These are phyloP conservation scores for Mycalesis mineus DNA, from an alignment of 2,888 invertebrate species.

Conservation along the genomic window DNA sequence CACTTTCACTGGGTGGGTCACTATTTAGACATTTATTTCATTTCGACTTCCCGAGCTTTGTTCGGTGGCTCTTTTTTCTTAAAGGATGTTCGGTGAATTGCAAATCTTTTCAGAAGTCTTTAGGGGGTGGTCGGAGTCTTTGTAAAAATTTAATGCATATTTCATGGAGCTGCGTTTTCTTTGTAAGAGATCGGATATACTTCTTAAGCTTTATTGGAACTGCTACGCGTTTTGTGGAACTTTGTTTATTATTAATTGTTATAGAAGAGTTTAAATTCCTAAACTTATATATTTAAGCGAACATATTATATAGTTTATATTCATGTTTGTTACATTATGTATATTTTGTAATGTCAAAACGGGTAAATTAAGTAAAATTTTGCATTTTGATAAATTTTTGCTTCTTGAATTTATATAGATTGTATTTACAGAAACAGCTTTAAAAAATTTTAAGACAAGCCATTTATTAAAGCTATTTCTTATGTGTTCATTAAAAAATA, in stretches of 20 bases:
- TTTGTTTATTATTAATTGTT: background rate
- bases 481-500: no score
- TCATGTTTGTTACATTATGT: no score
- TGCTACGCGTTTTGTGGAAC: background rate
- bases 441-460: no score
- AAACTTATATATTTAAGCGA: no score
- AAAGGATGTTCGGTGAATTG: slow-evolving; percentile 73
- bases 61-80: slow-evolving; percentile 62
- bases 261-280: no score
- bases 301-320: no score
- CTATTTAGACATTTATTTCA: slow-evolving; percentile 63
- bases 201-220: slow-evolving; percentile 36
- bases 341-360: no score
- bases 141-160: slow-evolving; percentile 77
- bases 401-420: no score
- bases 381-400: no score
- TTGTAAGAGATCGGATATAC: slow-evolving; percentile 64
- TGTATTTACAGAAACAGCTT: no score
- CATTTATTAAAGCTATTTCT: no score
- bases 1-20: slow-evolving; percentile 35
- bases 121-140: slow-evolving; percentile 65
- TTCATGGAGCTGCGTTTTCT: slow-evolving; percentile 70
- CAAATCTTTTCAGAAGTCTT: slow-evolving; percentile 72
- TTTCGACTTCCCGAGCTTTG: slow-evolving; percentile 57
- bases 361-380: no score